These are phyloP conservation scores for Heliocidaris erythrogramma DNA, from an alignment of 35 echinoderm and acorn worm genomes.

Conservation along the genomic window DNA sequence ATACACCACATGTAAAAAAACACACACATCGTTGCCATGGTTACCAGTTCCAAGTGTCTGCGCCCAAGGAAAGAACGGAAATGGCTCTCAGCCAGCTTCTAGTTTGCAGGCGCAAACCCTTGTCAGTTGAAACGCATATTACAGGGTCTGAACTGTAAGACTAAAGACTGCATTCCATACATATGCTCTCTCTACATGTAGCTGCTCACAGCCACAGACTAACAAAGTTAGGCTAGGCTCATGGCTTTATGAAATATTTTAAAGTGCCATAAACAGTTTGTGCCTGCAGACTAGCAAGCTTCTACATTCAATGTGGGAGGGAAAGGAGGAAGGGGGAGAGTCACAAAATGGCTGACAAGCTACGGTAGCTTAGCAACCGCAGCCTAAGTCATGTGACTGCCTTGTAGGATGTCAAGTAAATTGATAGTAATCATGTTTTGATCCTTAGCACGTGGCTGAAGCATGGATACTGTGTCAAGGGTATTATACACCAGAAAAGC, in stretches of 20 bases:
- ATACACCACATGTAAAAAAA: not conserved
- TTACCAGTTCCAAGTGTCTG: constrained; percentile 8
- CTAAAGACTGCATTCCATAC: too few species aligned
- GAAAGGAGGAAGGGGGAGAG: not conserved
- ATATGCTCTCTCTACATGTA: too few species aligned
- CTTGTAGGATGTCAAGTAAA: not conserved
- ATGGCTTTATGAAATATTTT: too few species aligned
- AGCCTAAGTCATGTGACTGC: not conserved
- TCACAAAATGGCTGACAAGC: not conserved
- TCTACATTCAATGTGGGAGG: not conserved
- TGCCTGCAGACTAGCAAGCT: not conserved
- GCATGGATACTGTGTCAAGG: not conserved
- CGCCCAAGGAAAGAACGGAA: not conserved
- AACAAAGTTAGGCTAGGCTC: too few species aligned
- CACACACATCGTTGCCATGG: constrained; percentile 1
- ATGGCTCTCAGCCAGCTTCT: not conserved
- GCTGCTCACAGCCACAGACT: too few species aligned
- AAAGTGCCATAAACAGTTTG: not conserved
- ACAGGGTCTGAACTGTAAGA: too few species aligned
- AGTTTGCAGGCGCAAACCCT: not conserved
- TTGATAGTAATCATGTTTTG: not conserved
- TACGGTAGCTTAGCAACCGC: not conserved
- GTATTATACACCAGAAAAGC: not conserved
- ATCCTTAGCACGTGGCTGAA: not conserved
- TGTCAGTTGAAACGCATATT: not conserved